Evolutionary conservation across 2,797 vertebrate genomes (phyloP).

Genomic region (Garrulus glandarius): DNA sequence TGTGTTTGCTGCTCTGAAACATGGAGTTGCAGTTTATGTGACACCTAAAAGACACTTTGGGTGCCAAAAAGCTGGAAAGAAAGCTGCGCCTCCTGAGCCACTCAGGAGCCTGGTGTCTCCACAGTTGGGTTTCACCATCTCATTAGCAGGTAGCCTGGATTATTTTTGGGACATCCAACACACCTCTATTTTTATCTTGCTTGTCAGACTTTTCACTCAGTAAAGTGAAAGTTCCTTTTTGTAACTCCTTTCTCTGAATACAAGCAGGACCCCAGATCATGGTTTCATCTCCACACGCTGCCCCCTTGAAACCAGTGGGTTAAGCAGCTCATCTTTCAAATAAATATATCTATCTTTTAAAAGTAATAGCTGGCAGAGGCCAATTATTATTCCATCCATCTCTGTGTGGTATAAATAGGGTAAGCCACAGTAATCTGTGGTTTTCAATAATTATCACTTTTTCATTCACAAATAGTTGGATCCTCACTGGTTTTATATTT

Average conservation of each 20-base stretch:
- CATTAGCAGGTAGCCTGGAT: conserved; percentile 65
- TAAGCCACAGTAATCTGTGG: conserved; percentile 40
- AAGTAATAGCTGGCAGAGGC: conserved; percentile 37
- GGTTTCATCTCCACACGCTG: not conserved
- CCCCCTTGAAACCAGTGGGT: not conserved
- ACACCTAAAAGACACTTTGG: not conserved
- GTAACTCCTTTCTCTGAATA: conserved; percentile 13
- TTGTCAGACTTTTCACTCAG: not conserved
- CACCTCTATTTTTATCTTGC: conserved; percentile 63
- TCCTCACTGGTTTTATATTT: conserved; percentile 59
- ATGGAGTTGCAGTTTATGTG: not conserved
- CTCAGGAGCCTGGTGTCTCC: not conserved
- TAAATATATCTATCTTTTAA: conserved; percentile 43
- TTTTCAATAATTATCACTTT: conserved; percentile 50
- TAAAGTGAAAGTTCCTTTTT: conserved; percentile 39
- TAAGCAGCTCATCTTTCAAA: conserved; percentile 15
- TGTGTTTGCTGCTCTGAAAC: not conserved
- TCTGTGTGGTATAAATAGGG: conserved; percentile 46
- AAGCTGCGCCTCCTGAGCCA: not conserved
- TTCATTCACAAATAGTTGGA: conserved; percentile 65
- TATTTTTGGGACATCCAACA: conserved; percentile 54
- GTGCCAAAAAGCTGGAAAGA: not conserved
- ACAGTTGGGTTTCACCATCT: conserved; percentile 37
- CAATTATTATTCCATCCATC: conserved; percentile 62
- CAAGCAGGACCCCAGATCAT: conserved; percentile 2